phyloP scores from a whole-genome alignment of 2,888 invertebrate genomes.

The Lycaena phlaeas region DNA sequence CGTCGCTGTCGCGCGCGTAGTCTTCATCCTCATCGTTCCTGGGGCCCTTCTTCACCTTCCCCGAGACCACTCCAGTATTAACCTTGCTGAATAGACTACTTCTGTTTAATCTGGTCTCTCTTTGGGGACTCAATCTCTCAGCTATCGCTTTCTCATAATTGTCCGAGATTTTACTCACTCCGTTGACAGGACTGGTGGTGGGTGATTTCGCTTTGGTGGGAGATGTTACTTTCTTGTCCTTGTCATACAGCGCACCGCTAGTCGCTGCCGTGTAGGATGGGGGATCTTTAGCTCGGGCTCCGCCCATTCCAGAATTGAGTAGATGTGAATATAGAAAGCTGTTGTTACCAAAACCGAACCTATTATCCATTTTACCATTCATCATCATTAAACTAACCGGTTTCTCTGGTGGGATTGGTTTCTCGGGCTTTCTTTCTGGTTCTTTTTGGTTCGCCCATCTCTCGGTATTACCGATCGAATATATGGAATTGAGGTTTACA shows the following conservation, averaged over 20 bases:
- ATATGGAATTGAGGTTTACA: slow-evolving; percentile 64
- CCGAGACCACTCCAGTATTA: slow-evolving; percentile 56
- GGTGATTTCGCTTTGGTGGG: slow-evolving; percentile 42
- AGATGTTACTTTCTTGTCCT: slow-evolving; percentile 33
- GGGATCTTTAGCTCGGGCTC: slow-evolving; percentile 50
- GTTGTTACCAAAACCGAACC: slow-evolving; percentile 55
- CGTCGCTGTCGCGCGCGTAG: slow-evolving; percentile 74
- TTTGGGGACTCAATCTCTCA: slow-evolving; percentile 52
- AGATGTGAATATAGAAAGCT: slow-evolving; percentile 64
- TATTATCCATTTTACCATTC: slow-evolving; percentile 58
- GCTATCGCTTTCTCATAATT: slow-evolving; percentile 64
- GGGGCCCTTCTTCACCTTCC: slow-evolving; percentile 37
- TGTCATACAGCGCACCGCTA: slow-evolving; percentile 40
- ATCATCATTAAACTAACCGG: slow-evolving; percentile 66
- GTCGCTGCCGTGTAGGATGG: slow-evolving; percentile 56
- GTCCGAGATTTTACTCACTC: slow-evolving; percentile 63
- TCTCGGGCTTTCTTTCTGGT: slow-evolving; percentile 47
- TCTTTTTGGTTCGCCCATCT: slow-evolving; percentile 36
- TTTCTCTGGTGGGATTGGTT: slow-evolving; percentile 63
- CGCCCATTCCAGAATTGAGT: slow-evolving; percentile 34
- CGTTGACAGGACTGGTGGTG: slow-evolving; percentile 51
- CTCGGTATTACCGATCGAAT: slow-evolving; percentile 47
- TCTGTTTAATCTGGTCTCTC: slow-evolving; percentile 47
- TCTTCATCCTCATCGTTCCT: slow-evolving; percentile 62
- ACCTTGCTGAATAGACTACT: slow-evolving; percentile 59